These are phyloP conservation scores for Paraplagusia blochii DNA, from an alignment of 2,113 vertebrate species.

Conservation along the genomic window DNA sequence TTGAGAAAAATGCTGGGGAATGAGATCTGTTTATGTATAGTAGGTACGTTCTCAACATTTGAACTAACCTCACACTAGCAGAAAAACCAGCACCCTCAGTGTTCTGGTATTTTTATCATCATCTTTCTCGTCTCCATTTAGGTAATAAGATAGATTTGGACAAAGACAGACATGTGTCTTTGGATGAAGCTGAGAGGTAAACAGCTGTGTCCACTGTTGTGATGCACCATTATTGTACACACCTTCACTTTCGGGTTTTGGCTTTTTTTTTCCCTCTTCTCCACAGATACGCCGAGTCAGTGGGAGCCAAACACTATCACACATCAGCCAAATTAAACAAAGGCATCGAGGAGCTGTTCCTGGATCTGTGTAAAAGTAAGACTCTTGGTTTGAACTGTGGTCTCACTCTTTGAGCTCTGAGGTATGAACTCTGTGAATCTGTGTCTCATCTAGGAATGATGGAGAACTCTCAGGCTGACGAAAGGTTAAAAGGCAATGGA, in stretches of 20 bases:
- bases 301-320: conserved; percentile 97
- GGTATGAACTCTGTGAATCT: background rate
- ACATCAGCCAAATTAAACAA: conserved; percentile 98
- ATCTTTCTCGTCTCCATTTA: conserved; percentile 43
- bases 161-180: conserved; percentile 94
- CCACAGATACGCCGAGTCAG: conserved; percentile 91
- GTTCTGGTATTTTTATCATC: background rate
- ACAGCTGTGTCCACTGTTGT: background rate
- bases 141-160: conserved; percentile 99
- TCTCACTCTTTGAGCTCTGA: no score
- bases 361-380: conserved; percentile 98
- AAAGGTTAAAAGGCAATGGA: conserved; percentile 89
- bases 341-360: conserved; percentile 98
- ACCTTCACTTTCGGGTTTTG: background rate
- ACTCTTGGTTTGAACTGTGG: no score
- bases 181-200: conserved; percentile 96
- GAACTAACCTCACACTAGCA: background rate
- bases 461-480: conserved; percentile 92
- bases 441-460: conserved; percentile 86
- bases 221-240: background rate
- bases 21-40: conserved; percentile 99
- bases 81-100: background rate
- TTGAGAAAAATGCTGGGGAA: conserved; percentile 99
- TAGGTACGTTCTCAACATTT: conserved; percentile 81
- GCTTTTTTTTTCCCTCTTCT: background rate